Evolutionary conservation across 2,888 invertebrate species (phyloP), one percentile per base, ranked within the genome.

Genomic region (Ennomos fuscantarius): DNA sequence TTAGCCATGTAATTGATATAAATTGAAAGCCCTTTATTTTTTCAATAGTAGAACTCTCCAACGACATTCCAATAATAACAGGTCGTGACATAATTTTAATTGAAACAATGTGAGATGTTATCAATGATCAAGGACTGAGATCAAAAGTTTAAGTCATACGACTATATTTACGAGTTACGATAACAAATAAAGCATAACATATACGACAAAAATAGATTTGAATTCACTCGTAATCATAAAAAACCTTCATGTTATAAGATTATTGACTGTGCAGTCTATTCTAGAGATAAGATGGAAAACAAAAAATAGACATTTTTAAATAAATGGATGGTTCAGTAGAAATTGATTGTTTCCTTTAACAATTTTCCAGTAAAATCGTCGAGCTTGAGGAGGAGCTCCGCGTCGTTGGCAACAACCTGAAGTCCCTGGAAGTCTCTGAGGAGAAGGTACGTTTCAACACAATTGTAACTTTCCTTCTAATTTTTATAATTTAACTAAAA

Each of bases 321-420:
- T 24, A 24, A 41, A 24, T 0, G 10, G 39, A 40, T 9, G 15
- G 51, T 74, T 67, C 79, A 79, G 84, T 81, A 72, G 73, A 79
- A 84, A 74, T 88, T 89, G 81, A 89, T 83, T 79, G 74, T 58
- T 60, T 56, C 55, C 69, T 73, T 76, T 63, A 45, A 31, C 59
- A 66, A 64, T 74, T 78, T 87, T 87, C 53, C 94, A 97, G 97
- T 93, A 99, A 99, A 96, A 99, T 99, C 94, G 98, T 99, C 92
- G 99, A 99, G 94, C 97, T 99, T 94, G 99, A 99, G 93, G 99
- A 99, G 92, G 99, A 99, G 93, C 95, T 99, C 92, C 98, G 99
- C 91, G 99, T 99, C 84, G 99, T 99, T 92, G 99, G 99, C 89
- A 99, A 99, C 96, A 99, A 99, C 96, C 95, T 99, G 94, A 99